Percentiles rank a stretch among this genome's conserved stretches.
Conservation (phyloP, 2,888 invertebrate species). For the Andrena flavipes region DNA sequence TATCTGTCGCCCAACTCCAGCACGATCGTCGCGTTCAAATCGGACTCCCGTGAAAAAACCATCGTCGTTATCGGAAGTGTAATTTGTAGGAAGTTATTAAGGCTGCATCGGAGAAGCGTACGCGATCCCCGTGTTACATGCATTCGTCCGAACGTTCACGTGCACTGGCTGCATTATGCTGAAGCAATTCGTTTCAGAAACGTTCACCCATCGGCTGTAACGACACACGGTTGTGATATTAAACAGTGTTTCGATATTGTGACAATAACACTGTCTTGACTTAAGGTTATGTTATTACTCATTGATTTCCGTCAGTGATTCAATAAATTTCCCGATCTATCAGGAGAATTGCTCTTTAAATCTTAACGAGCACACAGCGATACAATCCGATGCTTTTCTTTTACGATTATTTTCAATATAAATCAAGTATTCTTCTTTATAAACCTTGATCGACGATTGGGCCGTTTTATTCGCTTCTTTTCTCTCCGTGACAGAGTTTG, state of each 20-base stretch:
- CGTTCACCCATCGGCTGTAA: constrained; percentile 14
- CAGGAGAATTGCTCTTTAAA: not conserved
- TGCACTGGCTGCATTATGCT: constrained; percentile 39
- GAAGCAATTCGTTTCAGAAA: constrained; percentile 2
- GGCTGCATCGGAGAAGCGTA: constrained; percentile 25
- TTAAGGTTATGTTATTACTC: constrained; percentile 59
- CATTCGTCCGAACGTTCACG: constrained; percentile 6
- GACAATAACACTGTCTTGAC: constrained; percentile 26
- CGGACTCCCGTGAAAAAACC: not conserved
- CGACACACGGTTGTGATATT: not conserved
- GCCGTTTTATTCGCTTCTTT: not conserved
- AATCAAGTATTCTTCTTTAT: not conserved
- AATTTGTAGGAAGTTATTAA: constrained; percentile 33
- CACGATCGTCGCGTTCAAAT: not conserved
- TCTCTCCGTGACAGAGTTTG: not conserved
- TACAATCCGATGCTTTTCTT: not conserved
- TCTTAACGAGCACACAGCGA: not conserved
- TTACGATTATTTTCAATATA: not conserved
- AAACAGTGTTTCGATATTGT: constrained; percentile 8
- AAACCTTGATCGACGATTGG: not conserved
- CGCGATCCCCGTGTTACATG: constrained; percentile 19
- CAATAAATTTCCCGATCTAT: constrained; percentile 15
- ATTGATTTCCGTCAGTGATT: constrained; percentile 47
- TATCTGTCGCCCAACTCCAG: not conserved
- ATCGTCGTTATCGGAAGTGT: constrained; percentile 7